Evolutionary conservation across 2,113 vertebrate genomes (phyloP).

Genomic region (Malurus alboscapulatus): DNA sequence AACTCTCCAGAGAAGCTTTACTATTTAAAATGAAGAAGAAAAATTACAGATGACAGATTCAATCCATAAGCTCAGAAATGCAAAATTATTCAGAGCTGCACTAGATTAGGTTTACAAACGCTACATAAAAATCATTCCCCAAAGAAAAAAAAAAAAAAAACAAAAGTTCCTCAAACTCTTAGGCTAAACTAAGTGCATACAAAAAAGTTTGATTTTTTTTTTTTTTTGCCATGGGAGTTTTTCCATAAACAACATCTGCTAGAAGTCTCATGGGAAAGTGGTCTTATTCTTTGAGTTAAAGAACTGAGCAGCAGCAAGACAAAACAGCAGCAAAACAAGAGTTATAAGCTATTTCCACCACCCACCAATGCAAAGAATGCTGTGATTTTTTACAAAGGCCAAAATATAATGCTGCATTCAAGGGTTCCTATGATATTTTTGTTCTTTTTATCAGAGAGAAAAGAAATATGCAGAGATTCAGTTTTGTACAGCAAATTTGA

Average conservation of each 20-base stretch:
- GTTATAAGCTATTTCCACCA: not conserved
- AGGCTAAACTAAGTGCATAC: not conserved
- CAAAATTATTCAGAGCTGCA: not conserved
- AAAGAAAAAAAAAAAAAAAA: not conserved
- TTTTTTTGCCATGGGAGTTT: not conserved
- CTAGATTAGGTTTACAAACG: not conserved
- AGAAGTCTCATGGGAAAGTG: not conserved
- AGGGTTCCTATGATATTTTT: not conserved
- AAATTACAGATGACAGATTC: not conserved
- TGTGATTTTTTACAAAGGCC: not conserved
- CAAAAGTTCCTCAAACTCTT: not conserved
- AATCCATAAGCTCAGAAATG: not conserved
- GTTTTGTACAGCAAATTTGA: not conserved
- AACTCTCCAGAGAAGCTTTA: not conserved
- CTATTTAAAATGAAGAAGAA: not conserved
- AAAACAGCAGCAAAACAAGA: conserved; percentile 7
- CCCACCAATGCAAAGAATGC: conserved; percentile 3
- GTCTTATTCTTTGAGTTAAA: not conserved
- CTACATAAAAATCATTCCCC: not conserved
- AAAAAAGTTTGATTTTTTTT: not conserved
- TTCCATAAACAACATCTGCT: conserved; percentile 8
- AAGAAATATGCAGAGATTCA: not conserved
- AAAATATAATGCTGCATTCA: conserved; percentile 14
- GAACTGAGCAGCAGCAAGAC: not conserved
- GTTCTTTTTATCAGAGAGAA: not conserved